Conservation (phyloP, 2,888 invertebrate genomes). For the Ennomos quercinarius region DNA sequence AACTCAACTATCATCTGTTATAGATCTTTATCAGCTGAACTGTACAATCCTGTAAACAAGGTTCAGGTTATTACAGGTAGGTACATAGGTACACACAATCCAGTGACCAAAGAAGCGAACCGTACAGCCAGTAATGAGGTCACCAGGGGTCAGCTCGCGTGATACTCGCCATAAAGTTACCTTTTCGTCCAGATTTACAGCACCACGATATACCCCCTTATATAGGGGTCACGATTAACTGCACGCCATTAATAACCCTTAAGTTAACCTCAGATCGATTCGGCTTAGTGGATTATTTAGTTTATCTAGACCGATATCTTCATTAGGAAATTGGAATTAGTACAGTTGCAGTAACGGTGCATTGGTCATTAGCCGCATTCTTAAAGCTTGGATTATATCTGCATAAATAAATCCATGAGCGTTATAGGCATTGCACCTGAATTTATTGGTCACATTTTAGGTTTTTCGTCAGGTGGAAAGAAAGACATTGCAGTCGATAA, state of each 20-base stretch:
- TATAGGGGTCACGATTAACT: constrained; percentile 74
- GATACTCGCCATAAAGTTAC: constrained; percentile 73
- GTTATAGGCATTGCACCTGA: too few species aligned
- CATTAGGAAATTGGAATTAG: constrained; percentile 30
- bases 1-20: too few species aligned
- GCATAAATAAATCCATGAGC: too few species aligned
- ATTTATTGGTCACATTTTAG: too few species aligned
- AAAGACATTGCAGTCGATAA: too few species aligned
- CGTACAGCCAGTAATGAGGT: constrained; percentile 59
- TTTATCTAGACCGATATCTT: constrained; percentile 27
- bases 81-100: constrained; percentile 11
- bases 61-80: background rate
- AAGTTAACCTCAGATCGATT: constrained; percentile 50
- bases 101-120: constrained; percentile 19
- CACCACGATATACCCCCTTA: constrained; percentile 61
- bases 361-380: constrained; percentile 23
- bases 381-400: constrained; percentile 4
- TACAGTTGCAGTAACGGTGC: constrained; percentile 9
- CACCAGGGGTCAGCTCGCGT: constrained; percentile 75
- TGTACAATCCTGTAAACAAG: constrained; percentile 13
- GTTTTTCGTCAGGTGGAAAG: too few species aligned
- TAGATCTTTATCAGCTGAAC: too few species aligned
- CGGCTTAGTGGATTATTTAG: constrained; percentile 16
- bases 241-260: constrained; percentile 74
- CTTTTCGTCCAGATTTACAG: constrained; percentile 75